phyloP scores from a whole-genome alignment of 1,140 invertebrate genomes.

The Lordiphosa mommai region DNA sequence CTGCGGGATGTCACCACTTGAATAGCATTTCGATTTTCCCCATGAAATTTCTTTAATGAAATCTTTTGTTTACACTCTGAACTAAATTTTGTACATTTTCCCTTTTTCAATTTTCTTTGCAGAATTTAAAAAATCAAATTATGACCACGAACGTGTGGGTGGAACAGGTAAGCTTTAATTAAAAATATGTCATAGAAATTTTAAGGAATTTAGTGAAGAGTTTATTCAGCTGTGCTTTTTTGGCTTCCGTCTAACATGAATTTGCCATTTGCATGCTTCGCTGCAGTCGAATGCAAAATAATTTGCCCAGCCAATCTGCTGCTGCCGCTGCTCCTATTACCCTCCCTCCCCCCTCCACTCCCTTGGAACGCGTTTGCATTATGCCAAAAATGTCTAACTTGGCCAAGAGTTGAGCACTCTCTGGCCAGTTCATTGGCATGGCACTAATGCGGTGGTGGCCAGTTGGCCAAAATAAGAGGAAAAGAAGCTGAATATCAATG shows the following conservation, averaged over 20 bases:
- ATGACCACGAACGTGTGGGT: conserved; percentile 99
- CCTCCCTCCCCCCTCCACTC: too few relatives aligned
- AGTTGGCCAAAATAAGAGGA: conserved; percentile 13
- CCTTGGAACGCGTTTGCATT: conserved; percentile 25
- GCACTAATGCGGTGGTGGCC: conserved; percentile 6
- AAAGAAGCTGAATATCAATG: conserved; percentile 44
- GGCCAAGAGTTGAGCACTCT: conserved; percentile 27
- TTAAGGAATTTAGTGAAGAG: conserved; percentile 7
- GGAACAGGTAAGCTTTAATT: conserved; percentile 89
- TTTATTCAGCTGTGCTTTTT: conserved; percentile 20
- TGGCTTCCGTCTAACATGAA: conserved; percentile 57
- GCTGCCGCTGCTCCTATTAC: too few relatives aligned
- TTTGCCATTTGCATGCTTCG: conserved; percentile 65
- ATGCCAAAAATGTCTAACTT: conserved; percentile 47
- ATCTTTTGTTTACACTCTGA: conserved; percentile 22
- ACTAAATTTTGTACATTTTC: conserved; percentile 24
- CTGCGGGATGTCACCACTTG: conserved; percentile 1
- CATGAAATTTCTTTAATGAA: conserved; percentile 25
- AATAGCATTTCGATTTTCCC: conserved; percentile 21
- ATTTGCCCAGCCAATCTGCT: conserved; percentile 12
- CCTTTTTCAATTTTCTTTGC: conserved; percentile 82
- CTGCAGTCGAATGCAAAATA: conserved; percentile 51
- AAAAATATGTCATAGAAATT: neutral
- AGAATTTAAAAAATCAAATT: conserved; percentile 97
- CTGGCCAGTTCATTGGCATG: neutral